Evolutionary conservation across 2,113 vertebrate species (phyloP), one percentile per base, ranked within the genome.

Genomic region (Paramormyrops kingsleyae): DNA sequence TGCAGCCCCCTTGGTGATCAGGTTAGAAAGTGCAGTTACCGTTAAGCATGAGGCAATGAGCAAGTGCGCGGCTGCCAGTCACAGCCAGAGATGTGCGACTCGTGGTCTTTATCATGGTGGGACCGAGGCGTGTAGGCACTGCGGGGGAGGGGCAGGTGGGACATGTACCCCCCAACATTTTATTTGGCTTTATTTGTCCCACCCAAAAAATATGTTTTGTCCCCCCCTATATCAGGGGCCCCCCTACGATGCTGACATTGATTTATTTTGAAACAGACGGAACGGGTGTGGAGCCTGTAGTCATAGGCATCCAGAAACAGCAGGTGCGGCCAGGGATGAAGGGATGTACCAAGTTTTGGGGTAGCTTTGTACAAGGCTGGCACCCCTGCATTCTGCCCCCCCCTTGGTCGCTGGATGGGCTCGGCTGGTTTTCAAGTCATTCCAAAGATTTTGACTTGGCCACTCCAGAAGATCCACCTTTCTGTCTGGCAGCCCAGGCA

Each of bases 1-100:
- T 88, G 85, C 87, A 50, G 42, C 87, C 47, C 89, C 80, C 89
- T 88, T 86, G 24, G 59, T 88, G 83, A 87, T 85, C 80, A 89
- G 90, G 90, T 90, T 89, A 91, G 56, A 86, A 90, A 88, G 21
- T 42, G 70, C 50, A 49, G 83, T 62, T 49, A 83, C 49, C 15
- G 66, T 44, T 13, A 52, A 56, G 21, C 10, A 42, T n/a, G 39
- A 52, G 89, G 74, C 80, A 53, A 87, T 74, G 56, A 62, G 56
- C 10, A 89, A 87, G 31, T 44, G 50, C 9, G 1, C 6, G 3
- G 39, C 87, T 4, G 6, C 0, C 46, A 15, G 56, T 56, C 5
- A 56, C 19, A 19, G 5, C 19, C 52, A 1, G 52, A 53, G 52
- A 53, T 19, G 15, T 4, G 0, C 52, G 19, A 1, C 15, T 5